Evolutionary conservation across 2,888 invertebrate species (phyloP).

Genomic region (Aethes cnicana): DNA sequence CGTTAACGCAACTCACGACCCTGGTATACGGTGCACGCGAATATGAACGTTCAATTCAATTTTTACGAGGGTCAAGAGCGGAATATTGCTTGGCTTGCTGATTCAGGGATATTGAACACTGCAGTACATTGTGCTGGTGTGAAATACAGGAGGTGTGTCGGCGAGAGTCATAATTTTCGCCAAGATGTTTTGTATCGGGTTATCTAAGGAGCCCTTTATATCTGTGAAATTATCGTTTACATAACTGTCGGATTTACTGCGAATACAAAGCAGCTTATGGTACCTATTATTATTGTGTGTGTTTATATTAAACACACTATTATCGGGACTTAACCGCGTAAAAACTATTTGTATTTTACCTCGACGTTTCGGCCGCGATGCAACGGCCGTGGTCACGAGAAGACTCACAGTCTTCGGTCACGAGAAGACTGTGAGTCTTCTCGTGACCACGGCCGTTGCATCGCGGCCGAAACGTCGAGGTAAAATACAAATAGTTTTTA

Average conservation of each 20-base stretch:
- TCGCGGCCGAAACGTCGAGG: too few relatives aligned
- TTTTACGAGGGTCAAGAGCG: slow-evolving; percentile 47
- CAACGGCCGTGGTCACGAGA: too few relatives aligned
- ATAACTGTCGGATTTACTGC: background rate
- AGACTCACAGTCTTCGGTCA: too few relatives aligned
- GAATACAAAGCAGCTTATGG: background rate
- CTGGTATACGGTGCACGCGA: slow-evolving; percentile 45
- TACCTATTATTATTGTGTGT: background rate
- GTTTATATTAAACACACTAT: too few relatives aligned
- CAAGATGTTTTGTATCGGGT: slow-evolving; percentile 34
- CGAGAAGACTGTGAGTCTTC: too few relatives aligned
- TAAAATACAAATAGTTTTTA: too few relatives aligned
- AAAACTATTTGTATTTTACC: too few relatives aligned
- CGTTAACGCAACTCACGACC: slow-evolving; percentile 44
- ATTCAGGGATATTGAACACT: slow-evolving; percentile 52
- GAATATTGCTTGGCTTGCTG: slow-evolving; percentile 55
- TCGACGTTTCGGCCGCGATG: too few relatives aligned
- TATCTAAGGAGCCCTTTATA: slow-evolving; percentile 22
- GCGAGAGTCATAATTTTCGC: slow-evolving; percentile 48
- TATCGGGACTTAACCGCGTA: too few relatives aligned
- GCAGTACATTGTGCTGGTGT: slow-evolving; percentile 50
- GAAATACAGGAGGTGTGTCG: slow-evolving; percentile 52
- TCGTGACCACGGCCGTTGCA: too few relatives aligned
- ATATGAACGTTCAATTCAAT: slow-evolving; percentile 57
- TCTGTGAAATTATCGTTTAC: slow-evolving; percentile 16